phyloP scores from a whole-genome alignment of 2,888 invertebrate species.

The Caradrina clavipalpis region DNA sequence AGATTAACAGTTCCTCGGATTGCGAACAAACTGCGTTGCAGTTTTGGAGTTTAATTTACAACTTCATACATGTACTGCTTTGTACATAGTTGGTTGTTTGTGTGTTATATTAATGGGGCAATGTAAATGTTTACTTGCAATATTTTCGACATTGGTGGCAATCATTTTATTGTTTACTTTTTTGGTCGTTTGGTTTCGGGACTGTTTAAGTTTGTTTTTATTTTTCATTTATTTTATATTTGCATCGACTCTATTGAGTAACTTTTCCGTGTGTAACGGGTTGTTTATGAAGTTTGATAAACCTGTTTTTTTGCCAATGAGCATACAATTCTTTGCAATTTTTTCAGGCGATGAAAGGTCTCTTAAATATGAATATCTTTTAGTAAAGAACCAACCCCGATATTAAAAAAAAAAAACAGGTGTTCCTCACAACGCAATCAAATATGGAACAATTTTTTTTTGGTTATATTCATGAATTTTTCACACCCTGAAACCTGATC shows the following conservation, averaged over 20 bases:
- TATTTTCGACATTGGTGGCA: conserved; percentile 19
- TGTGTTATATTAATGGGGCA: conserved; percentile 33
- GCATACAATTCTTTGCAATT: no score
- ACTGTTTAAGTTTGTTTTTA: background rate
- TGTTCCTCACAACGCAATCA: no score
- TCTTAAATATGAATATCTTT: no score
- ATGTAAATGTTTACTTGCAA: conserved; percentile 41
- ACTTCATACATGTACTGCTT: conserved; percentile 60
- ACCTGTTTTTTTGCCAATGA: no score
- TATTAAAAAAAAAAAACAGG: no score
- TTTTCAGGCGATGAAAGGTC: no score
- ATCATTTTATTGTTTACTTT: conserved; percentile 34
- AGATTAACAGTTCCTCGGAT: conserved; percentile 68
- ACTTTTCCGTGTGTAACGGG: background rate
- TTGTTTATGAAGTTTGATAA: background rate
- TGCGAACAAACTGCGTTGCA: conserved; percentile 66
- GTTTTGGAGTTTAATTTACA: conserved; percentile 68
- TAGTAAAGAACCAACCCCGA: no score
- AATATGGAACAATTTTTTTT: no score
- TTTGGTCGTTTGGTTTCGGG: conserved; percentile 22
- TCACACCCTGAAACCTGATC: no score
- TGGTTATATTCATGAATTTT: no score
- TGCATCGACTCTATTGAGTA: background rate
- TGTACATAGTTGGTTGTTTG: conserved; percentile 37
- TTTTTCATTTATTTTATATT: background rate